Percentiles rank a stretch among this genome's conserved stretches.
Evolutionary conservation across 2,888 invertebrate species (phyloP).

Genomic region (Aradus depressus): DNA sequence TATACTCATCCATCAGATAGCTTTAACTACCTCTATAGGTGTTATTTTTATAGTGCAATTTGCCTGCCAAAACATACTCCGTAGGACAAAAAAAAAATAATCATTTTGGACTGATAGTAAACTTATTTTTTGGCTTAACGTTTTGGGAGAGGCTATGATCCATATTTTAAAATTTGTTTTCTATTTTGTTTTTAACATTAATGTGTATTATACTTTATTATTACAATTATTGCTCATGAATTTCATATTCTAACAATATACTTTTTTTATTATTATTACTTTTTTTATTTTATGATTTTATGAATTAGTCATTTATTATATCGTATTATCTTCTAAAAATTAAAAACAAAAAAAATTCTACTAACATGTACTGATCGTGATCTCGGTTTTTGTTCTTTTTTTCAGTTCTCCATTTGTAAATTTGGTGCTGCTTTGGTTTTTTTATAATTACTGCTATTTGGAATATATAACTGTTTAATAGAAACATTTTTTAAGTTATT

Average conservation of each 20-base stretch:
- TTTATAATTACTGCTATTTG: background rate
- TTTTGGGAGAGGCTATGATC: no score
- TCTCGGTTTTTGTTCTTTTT: slow-evolving; percentile 4
- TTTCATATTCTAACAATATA: no score
- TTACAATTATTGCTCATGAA: no score
- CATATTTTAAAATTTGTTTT: no score
- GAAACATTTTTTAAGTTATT: slow-evolving; percentile 10
- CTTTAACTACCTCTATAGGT: slow-evolving; percentile 17
- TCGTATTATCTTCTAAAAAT: slow-evolving; percentile 4
- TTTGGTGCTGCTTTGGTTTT: slow-evolving; percentile 3
- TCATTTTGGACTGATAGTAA: background rate
- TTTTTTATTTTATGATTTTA: no score
- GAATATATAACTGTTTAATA: slow-evolving; percentile 11
- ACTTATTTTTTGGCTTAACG: background rate
- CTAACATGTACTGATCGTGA: slow-evolving; percentile 16
- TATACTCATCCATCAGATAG: slow-evolving; percentile 2
- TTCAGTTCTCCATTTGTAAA: background rate
- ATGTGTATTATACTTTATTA: no score
- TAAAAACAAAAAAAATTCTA: no score
- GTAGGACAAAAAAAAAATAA: background rate
- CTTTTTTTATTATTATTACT: no score
- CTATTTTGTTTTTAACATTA: no score
- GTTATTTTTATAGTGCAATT: slow-evolving; percentile 20
- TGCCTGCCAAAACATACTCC: slow-evolving; percentile 6
- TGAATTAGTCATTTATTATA: background rate